Evolutionary conservation across 2,888 invertebrate species (phyloP).

Genomic region (Belgica antarctica): DNA sequence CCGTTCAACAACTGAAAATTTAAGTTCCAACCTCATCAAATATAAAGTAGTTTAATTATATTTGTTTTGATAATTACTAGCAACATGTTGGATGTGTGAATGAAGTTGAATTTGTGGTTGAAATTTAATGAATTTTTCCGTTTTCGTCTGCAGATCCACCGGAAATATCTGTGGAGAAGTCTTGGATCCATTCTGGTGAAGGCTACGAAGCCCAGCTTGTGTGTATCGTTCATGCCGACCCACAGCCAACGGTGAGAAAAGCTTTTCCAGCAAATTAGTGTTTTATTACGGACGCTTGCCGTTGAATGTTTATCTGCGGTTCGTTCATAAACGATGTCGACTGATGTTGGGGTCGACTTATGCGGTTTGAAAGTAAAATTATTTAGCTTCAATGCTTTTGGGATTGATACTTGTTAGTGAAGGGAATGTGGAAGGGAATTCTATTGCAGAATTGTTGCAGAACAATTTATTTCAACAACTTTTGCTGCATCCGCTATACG

Average conservation of each 20-base stretch:
- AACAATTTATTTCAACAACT: no score
- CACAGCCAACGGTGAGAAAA: constrained; percentile 63
- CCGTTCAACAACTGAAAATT: background rate
- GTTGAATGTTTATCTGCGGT: no score
- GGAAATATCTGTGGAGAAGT: constrained; percentile 67
- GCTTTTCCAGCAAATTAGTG: constrained; percentile 43
- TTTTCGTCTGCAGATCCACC: constrained; percentile 61
- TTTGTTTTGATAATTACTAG: constrained; percentile 18
- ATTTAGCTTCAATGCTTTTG: no score
- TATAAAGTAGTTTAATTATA: constrained; percentile 11
- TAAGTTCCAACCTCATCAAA: constrained; percentile 25
- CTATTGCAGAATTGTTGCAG: no score
- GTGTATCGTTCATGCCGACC: constrained; percentile 68
- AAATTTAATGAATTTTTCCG: constrained; percentile 41
- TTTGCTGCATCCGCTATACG: no score
- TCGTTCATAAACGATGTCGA: no score
- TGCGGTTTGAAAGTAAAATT: no score
- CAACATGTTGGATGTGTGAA: constrained; percentile 3
- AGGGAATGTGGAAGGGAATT: no score
- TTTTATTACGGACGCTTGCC: background rate
- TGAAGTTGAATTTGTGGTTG: background rate
- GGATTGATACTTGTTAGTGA: no score
- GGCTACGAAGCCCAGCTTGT: constrained; percentile 67
- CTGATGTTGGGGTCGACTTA: no score
- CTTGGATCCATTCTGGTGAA: constrained; percentile 70